Evolutionary conservation across 2,113 vertebrate genomes (phyloP).

Genomic region (Kryptolebias marmoratus): DNA sequence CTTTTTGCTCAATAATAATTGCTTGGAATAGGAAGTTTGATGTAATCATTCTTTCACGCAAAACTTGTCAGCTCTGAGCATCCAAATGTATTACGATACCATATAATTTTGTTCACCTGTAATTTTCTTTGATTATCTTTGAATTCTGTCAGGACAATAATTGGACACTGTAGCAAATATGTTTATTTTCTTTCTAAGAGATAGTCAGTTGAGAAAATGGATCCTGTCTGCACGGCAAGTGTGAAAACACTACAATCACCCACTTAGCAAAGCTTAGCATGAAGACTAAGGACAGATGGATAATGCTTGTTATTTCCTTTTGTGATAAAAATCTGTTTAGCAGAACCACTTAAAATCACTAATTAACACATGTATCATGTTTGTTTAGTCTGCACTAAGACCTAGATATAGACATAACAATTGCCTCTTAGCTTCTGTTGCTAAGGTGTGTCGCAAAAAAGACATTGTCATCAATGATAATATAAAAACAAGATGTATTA

Average conservation of each 20-base stretch:
- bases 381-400: neutral
- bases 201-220: neutral
- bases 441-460: neutral
- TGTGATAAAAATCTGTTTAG: neutral
- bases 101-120: neutral
- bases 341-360: neutral
- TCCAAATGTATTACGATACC: neutral
- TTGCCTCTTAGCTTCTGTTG: neutral
- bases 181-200: neutral
- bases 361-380: neutral
- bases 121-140: neutral
- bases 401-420: neutral
- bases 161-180: neutral
- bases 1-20: neutral
- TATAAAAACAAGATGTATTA: neutral
- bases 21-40: neutral
- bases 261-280: neutral
- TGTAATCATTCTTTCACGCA: neutral
- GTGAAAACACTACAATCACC: neutral
- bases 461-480: neutral
- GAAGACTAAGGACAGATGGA: neutral
- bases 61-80: neutral
- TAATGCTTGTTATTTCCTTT: neutral
- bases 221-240: neutral
- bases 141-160: neutral